Base-by-base conservation (phyloP, 2,113 vertebrate species). In the Ceyx melanurus region DNA sequence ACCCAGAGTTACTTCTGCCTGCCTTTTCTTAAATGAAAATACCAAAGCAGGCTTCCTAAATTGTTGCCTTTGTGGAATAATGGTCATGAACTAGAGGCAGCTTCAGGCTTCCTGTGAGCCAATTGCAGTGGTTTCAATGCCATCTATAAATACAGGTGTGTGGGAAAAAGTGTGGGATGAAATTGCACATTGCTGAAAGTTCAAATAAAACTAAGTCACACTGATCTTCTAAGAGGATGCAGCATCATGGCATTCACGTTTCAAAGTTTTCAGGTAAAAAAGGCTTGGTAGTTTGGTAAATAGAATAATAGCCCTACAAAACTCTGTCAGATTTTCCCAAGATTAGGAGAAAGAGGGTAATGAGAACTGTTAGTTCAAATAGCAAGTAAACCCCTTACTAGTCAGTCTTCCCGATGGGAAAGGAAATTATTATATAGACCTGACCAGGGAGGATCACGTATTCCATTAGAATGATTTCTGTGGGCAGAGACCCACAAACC, bases 341-440 rank as follows among this genome's bases (percentile, higher is more conserved):
- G 62, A 58, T 79, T 56, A 53, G 61, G 53, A 86, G 83, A 91
- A 91, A 76, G 31, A 56, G 37, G 18, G 42, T 95, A 93, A 93
- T 15, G 26, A 82, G 71, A 86, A 77, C 7, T n/a, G 14, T 62
- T 71, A 45, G 42, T 70, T 92, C 54, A 76, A 72, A 20, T 5
- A 82, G 58, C 60, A 94, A 74, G 14, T 45, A 91, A 95, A 86
- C 53, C 64, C 45, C 64, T 85, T 82, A 46, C 14, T 61, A 86
- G 42, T 57, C 65, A 94, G 29, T 67, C 75, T 82, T 90, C 83
- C 82, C 78, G n/a, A 68, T 42, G 88, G 67, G 31, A 93, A 91
- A 88, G 61, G 70, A 94, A 96, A 96, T 83, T 53, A 70, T 71
- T 67, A 43, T 20, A 62, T 18, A 40, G 71, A 80, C 20, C 66